These are phyloP conservation scores for Drosophila bocqueti DNA, from an alignment of 1,140 invertebrate genomes.

Conservation along the genomic window DNA sequence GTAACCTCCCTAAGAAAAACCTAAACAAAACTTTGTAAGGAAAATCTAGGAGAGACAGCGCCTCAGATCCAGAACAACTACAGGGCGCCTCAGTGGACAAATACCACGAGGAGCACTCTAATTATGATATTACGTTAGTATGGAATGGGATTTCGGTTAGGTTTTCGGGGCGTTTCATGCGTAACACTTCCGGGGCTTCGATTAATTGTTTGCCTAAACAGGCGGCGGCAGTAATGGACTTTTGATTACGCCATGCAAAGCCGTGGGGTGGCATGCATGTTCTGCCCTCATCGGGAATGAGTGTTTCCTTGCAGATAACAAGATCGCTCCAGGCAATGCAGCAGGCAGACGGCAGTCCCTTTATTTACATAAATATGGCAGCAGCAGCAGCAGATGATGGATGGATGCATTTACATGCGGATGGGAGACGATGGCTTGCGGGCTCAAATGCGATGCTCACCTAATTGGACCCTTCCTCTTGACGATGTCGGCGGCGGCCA, in stretches of 20 bases:
- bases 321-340: background rate
- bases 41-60: background rate
- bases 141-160: too few relatives aligned
- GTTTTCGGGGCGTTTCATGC: slow-evolving; percentile 4
- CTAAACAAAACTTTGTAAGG: background rate
- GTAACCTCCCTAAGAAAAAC: background rate
- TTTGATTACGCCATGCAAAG: slow-evolving; percentile 19
- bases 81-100: background rate
- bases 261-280: background rate
- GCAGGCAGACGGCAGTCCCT: slow-evolving; percentile 13
- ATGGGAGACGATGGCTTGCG: background rate
- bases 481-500: slow-evolving; percentile 81
- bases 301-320: background rate
- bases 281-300: slow-evolving; percentile 3
- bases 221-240: slow-evolving; percentile 1
- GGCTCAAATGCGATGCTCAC: slow-evolving; percentile 36
- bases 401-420: slow-evolving; percentile 5
- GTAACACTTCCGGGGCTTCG: slow-evolving; percentile 24
- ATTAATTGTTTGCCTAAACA: slow-evolving; percentile 16
- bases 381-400: background rate
- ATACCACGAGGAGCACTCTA: background rate
- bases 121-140: background rate
- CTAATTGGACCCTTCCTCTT: slow-evolving; percentile 58
- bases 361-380: slow-evolving; percentile 16
- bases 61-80: background rate